Evolutionary conservation across 2,888 invertebrate genomes (phyloP), one percentile per base, ranked within the genome.

Genomic region (Epirrita christyi): DNA sequence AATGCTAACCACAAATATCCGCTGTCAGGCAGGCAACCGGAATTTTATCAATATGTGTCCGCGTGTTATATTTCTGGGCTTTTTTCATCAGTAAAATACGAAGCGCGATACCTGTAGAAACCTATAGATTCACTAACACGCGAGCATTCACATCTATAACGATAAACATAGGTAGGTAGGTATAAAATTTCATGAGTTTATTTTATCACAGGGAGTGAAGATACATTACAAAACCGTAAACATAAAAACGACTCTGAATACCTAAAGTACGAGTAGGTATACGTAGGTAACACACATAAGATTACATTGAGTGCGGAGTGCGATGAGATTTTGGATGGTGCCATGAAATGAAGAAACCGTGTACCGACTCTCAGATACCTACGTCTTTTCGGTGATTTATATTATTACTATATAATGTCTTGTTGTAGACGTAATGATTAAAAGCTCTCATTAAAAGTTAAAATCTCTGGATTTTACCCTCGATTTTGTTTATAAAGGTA

Each of bases 171-270:
- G n/a, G 47, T 49, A 46, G 53, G 54, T 43, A 46, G 21, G 51
- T 55, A 53, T 61, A 61, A 58, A 49, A 63, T 59, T 72, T 70
- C 67, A 67, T 73, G 71, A 47, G 70, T 73, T 65, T 57, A 47
- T 55, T 59, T 55, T 59, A 59, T 59, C 47, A 62, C 65, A 61
- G 40, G 38, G 58, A 59, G 48, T 54, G 50, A 55, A 61, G 70
- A 66, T 68, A 73, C 75, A 77, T 82, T 81, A 83, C 73, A 78
- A 77, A 79, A 76, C 75, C 80, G 78, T 83, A 78, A 84, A 83
- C n/a, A 81, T 80, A 79, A 78, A 80, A 78, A 81, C 73, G 76
- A 76, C 71, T 71, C 64, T 69, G 68, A 54, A 42, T 41, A 46
- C 32, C 48, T 57, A 28, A 45, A 14, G 48, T n/a, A 10, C 3